Evolutionary conservation across 1,140 invertebrate species (phyloP), one percentile per base, ranked within the genome.

Genomic region (Holotrichia oblita): DNA sequence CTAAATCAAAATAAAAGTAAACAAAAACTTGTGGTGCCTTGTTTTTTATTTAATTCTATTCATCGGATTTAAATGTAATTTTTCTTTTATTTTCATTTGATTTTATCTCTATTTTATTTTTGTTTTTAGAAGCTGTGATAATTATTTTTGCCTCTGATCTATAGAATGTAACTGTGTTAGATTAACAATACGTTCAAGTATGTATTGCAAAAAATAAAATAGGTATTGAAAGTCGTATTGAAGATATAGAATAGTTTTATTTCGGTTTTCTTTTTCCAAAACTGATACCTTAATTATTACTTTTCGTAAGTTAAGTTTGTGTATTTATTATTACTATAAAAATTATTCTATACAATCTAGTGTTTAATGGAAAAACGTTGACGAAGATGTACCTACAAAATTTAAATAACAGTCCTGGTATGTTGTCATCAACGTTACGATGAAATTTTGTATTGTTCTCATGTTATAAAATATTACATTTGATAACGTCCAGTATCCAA

Each of bases 91-190:
- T 69, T 69, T 34, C 27, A 22, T 12, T 22, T 22, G 17, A 20
- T 69, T 69, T 27, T 69, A 22, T 69, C 12, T 69, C 22, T 9
- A 22, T 69, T 69, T 27, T 69, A 69, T 69, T 69, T 69, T 69
- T 69, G 10, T 14, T 69, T n/a, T 69, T 69, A 69, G 27, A 27
- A 69, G 22, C 61, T 69, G 61, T 69, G 61, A 69, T 69, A 69
- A 69, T 69, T 69, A 22, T 69, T 20, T 69, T 69, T 69, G 61
- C 61, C 61, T 69, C 22, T 34, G 61, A 69, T 27, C 61, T 69
- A 22, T 55, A 55, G 0, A 14, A 55, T 55, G 48, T 55, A 17
- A 55, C 48, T 17, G 48, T 34, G 27, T 34, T 34, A 34, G 27
- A 4, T 34, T 2, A 34, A 34, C 1, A 1, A 34, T 34, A 34